Conservation (phyloP, 2,113 vertebrate genomes). For the Holacanthus passer region DNA sequence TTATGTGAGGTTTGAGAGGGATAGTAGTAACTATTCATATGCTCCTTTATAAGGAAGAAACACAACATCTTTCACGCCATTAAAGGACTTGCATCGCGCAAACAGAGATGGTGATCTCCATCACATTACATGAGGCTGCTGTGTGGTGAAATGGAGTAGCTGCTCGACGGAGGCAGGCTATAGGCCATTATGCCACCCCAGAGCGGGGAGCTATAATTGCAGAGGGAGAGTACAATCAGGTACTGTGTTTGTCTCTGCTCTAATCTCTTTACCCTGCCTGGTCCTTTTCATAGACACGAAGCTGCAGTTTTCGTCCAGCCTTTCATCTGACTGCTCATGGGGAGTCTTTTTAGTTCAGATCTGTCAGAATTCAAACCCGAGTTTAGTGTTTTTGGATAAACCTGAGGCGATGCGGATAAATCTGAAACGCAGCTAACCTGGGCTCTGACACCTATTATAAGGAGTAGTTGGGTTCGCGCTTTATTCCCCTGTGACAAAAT, state of each 20-base stretch:
- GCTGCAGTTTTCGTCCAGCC: slow-evolving; percentile 37
- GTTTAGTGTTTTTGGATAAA: slow-evolving; percentile 46
- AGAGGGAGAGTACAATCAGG: slow-evolving; percentile 62
- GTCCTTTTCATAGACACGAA: slow-evolving; percentile 31
- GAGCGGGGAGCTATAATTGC: slow-evolving; percentile 66
- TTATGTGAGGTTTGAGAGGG: slow-evolving; percentile 56
- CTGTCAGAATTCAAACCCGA: slow-evolving; percentile 61
- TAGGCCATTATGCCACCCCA: slow-evolving; percentile 55
- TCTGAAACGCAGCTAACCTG: slow-evolving; percentile 36
- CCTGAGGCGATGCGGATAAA: slow-evolving; percentile 15
- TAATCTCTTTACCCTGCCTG: slow-evolving; percentile 59
- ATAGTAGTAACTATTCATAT: slow-evolving; percentile 58
- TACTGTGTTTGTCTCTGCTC: slow-evolving; percentile 62
- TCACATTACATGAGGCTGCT: slow-evolving; percentile 55
- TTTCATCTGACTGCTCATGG: slow-evolving; percentile 65
- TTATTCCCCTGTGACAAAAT: slow-evolving; percentile 42
- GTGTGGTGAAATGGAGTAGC: slow-evolving; percentile 60
- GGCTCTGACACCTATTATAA: slow-evolving; percentile 21
- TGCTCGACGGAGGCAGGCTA: slow-evolving; percentile 52
- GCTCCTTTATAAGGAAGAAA: slow-evolving; percentile 58
- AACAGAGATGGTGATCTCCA: slow-evolving; percentile 55
- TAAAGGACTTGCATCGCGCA: slow-evolving; percentile 13
- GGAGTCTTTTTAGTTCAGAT: slow-evolving; percentile 56
- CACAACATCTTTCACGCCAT: slow-evolving; percentile 58
- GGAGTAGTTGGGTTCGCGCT: not conserved